phyloP scores from a whole-genome alignment of 2,797 vertebrate species.

The Propithecus deckenii region DNA sequence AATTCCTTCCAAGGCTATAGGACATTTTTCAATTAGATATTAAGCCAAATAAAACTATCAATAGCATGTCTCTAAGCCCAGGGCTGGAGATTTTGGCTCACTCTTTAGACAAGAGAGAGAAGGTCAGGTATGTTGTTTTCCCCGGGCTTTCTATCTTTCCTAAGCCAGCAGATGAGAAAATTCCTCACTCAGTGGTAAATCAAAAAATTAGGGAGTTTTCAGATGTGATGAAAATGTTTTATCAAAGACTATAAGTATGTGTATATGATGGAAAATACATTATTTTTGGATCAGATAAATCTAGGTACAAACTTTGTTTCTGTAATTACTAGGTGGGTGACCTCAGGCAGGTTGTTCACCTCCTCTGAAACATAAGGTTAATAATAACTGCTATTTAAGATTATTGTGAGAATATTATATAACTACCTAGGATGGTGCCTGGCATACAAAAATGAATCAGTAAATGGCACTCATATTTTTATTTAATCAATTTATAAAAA shows the following conservation, averaged over 20 bases:
- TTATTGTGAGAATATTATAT: not conserved
- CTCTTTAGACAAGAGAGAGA: not conserved
- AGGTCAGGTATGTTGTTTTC: not conserved
- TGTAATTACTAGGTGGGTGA: not conserved
- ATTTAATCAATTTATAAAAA: not conserved
- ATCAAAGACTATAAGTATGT: not conserved
- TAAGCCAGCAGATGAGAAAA: not conserved
- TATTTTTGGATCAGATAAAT: not conserved
- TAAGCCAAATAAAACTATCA: constrained; percentile 58
- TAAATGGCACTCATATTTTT: not conserved
- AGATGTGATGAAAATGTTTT: not conserved
- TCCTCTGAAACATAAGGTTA: not conserved
- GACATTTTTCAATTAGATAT: constrained; percentile 40
- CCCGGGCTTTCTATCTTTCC: not conserved
- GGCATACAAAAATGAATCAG: not conserved
- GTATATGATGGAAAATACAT: not conserved
- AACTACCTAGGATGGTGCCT: not conserved
- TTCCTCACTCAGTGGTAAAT: not conserved
- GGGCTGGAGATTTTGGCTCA: not conserved
- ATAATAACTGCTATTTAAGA: not conserved
- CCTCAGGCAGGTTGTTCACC: not conserved
- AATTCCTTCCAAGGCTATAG: not conserved
- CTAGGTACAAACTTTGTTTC: not conserved
- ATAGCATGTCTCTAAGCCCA: not conserved
- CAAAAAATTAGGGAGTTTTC: constrained; percentile 32